phyloP scores from a whole-genome alignment of 2,888 invertebrate genomes.

The Apodemia hepburni region DNA sequence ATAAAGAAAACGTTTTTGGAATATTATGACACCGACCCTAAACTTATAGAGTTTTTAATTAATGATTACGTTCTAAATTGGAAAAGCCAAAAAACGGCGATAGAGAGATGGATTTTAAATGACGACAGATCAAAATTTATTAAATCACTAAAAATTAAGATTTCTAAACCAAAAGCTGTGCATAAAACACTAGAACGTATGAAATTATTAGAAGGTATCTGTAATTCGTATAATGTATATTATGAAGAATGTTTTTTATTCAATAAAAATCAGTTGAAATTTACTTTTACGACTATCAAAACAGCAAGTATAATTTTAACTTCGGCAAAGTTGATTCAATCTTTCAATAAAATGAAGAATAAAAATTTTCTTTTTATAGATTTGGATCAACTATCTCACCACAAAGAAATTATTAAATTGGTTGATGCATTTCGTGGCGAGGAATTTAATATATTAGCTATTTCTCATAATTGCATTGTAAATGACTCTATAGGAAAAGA shows the following conservation, averaged over 20 bases:
- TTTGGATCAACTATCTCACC: not conserved
- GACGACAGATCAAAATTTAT: not conserved
- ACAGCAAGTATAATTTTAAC: not conserved
- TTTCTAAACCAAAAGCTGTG: not conserved
- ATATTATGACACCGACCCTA: conserved; percentile 7
- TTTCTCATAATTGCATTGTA: not conserved
- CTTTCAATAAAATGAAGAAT: not conserved
- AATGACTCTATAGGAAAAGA: not conserved
- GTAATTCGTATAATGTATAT: not conserved
- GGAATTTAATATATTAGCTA: not conserved
- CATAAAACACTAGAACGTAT: not conserved
- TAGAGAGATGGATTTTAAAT: not conserved
- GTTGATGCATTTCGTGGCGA: not conserved
- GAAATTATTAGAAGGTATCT: not conserved
- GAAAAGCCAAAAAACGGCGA: not conserved
- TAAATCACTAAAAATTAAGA: not conserved
- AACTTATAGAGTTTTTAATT: conserved; percentile 2
- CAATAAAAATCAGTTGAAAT: not conserved
- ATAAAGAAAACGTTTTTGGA: not conserved
- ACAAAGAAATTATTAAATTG: not conserved
- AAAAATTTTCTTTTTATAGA: not conserved
- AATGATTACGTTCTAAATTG: not conserved
- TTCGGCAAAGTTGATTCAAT: not conserved
- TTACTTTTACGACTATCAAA: not conserved
- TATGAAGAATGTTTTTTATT: not conserved